A percentile compares a stretch with the other conserved stretches of the same genome.
Conservation (phyloP, 2,113 vertebrate species). For the Chelonoidis abingdonii region DNA sequence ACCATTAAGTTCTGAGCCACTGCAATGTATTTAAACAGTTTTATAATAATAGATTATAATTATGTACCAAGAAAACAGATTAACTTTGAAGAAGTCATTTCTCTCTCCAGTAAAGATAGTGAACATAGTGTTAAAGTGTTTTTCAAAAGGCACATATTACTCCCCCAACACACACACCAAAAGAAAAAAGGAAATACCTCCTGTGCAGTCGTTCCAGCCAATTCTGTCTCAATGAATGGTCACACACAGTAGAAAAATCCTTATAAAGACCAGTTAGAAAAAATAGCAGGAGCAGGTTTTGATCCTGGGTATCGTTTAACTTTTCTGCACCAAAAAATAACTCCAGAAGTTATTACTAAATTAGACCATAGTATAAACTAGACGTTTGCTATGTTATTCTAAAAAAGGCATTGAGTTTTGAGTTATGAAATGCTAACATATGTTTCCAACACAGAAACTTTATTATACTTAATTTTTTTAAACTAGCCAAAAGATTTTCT, state of each 20-base stretch:
- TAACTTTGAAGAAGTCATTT: conserved; percentile 51
- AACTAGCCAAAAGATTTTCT: not conserved
- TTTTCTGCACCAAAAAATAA: not conserved
- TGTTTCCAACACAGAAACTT: not conserved
- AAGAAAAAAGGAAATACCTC: not conserved
- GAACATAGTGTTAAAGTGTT: conserved; percentile 19
- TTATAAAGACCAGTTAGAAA: not conserved
- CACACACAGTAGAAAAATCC: not conserved
- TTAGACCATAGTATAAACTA: not conserved
- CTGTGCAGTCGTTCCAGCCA: not conserved
- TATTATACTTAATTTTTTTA: not conserved
- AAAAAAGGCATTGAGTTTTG: not conserved
- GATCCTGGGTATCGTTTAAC: not conserved
- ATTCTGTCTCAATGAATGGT: not conserved
- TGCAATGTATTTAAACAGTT: conserved; percentile 10
- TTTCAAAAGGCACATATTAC: conserved; percentile 39
- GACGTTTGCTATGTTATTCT: not conserved
- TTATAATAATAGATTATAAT: conserved; percentile 13
- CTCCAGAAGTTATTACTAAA: not conserved
- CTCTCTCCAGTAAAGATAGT: conserved; percentile 47
- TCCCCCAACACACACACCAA: not conserved
- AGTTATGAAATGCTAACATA: not conserved
- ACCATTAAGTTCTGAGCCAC: conserved; percentile 7
- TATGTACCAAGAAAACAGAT: conserved; percentile 29
- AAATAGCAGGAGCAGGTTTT: not conserved